Conservation (phyloP, 2,797 vertebrate species). For the Parauchenoglanis punctatus region DNA sequence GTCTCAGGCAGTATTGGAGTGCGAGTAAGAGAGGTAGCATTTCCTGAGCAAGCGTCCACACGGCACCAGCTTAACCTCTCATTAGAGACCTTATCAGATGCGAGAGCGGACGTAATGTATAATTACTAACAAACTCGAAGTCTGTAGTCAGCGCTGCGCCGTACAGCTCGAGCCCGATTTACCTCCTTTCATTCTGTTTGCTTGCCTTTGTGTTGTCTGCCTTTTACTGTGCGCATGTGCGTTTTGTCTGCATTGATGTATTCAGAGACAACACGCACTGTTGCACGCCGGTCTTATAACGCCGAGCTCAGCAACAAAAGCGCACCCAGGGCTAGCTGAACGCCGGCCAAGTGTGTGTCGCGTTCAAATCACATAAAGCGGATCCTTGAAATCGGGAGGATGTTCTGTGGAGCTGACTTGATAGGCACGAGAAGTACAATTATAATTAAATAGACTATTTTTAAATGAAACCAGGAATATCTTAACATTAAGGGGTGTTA, state of each 20-base stretch:
- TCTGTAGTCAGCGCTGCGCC: neutral
- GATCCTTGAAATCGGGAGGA: no score
- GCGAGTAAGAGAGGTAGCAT: neutral
- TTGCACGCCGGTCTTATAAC: neutral
- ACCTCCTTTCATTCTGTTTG: neutral
- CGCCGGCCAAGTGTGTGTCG: neutral
- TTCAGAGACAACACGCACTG: neutral
- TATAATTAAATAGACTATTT: neutral
- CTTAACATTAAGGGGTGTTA: neutral
- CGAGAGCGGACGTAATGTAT: neutral
- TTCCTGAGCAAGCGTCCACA: neutral
- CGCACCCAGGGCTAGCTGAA: neutral
- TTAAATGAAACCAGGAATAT: neutral
- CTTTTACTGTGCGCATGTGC: neutral
- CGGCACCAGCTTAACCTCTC: neutral
- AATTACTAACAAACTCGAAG: slow-evolving; percentile 4
- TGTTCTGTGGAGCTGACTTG: neutral
- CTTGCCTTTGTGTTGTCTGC: slow-evolving; percentile 21
- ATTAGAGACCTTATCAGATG: neutral
- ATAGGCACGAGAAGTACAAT: neutral
- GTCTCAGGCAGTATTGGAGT: neutral
- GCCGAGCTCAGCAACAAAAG: neutral
- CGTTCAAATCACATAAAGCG: neutral
- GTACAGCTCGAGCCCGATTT: neutral
- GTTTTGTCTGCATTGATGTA: neutral